Base-by-base conservation (phyloP, 2,797 vertebrate genomes). In the Rhinophrynus dorsalis region DNA sequence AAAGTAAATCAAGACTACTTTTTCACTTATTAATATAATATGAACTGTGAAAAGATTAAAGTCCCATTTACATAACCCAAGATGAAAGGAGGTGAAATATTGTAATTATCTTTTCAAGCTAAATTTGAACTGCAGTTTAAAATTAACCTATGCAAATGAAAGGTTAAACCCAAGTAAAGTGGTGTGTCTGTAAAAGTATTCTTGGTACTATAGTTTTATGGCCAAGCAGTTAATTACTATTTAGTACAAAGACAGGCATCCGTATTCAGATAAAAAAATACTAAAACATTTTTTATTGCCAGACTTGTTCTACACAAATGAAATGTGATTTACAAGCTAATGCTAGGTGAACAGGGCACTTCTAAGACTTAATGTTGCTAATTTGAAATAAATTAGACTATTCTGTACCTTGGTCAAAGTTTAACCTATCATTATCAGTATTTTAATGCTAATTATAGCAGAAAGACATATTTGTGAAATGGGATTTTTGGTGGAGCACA, bases 21-120 rank as follows among this genome's bases (percentile, higher is more conserved):
- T 84, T 75, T 58, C 20, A 72, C 61, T 82, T 77, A 75, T 86
- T 88, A 82, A 82, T 86, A 86, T 85, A 86, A 91, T 89, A 90
- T 86, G 87, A 85, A 89, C 85, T 81, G 74, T 11, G 82, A 85
- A 83, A 89, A 89, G 87, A 90, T 86, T 89, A 90, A 94, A 88
- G 85, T 86, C 80, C 83, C 85, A 93, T 96, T 95, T 94, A 88
- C 89, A 93, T 94, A 96, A 95, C 91, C 92, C 83, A 82, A 88
- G 84, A 91, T 90, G 85, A 86, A 87, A 91, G 85, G 83, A 84
- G 84, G 87, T 88, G 86, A 92, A 91, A 94, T 95, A 92, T 92
- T 93, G 82, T 93, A 95, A 96, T 96, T 96, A 96, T 93, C 92
- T 89, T 94, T 96, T 94, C 92, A 93, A 93, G 91, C 87, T 88